Conservation (phyloP, 2,888 invertebrate species). For the Drosophila fungiperda region DNA sequence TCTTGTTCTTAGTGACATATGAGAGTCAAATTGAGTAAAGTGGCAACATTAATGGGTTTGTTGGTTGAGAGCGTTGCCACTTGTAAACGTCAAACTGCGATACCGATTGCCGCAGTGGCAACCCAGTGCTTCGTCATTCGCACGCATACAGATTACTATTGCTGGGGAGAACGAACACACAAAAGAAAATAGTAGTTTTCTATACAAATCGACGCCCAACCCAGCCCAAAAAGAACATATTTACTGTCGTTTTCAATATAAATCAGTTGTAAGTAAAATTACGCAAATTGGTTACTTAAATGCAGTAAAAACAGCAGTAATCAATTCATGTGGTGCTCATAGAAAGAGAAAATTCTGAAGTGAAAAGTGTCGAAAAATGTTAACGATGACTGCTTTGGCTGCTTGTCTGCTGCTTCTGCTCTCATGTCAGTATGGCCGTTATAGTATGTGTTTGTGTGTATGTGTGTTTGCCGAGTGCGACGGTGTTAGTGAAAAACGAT, state of each 20-base stretch:
- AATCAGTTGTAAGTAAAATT: slow-evolving; percentile 66
- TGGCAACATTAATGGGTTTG: slow-evolving; percentile 34
- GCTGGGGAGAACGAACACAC: slow-evolving; percentile 71
- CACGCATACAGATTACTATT: slow-evolving; percentile 68
- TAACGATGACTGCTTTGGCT: slow-evolving; percentile 64
- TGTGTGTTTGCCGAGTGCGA: slow-evolving; percentile 30
- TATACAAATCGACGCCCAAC: slow-evolving; percentile 76
- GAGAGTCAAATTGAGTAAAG: slow-evolving; percentile 34
- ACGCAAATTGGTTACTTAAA: slow-evolving; percentile 18
- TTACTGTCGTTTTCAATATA: slow-evolving; percentile 50
- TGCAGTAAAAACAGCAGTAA: slow-evolving; percentile 26
- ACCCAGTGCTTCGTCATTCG: slow-evolving; percentile 72
- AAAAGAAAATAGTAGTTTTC: slow-evolving; percentile 75
- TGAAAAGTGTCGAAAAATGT: slow-evolving; percentile 76
- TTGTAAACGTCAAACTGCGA: slow-evolving; percentile 54
- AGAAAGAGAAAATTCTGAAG: slow-evolving; percentile 77
- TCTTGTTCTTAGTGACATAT: slow-evolving; percentile 44
- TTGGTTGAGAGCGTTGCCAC: slow-evolving; percentile 39
- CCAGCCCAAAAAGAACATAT: slow-evolving; percentile 76
- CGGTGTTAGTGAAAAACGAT: slow-evolving; percentile 52
- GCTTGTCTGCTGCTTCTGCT: slow-evolving; percentile 38
- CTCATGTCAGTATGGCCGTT: slow-evolving; percentile 33
- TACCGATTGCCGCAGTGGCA: slow-evolving; percentile 53
- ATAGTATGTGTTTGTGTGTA: slow-evolving; percentile 15
- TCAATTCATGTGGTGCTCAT: slow-evolving; percentile 34